Conservation (phyloP, 1,140 invertebrate genomes). For the Conus ventricosus region DNA sequence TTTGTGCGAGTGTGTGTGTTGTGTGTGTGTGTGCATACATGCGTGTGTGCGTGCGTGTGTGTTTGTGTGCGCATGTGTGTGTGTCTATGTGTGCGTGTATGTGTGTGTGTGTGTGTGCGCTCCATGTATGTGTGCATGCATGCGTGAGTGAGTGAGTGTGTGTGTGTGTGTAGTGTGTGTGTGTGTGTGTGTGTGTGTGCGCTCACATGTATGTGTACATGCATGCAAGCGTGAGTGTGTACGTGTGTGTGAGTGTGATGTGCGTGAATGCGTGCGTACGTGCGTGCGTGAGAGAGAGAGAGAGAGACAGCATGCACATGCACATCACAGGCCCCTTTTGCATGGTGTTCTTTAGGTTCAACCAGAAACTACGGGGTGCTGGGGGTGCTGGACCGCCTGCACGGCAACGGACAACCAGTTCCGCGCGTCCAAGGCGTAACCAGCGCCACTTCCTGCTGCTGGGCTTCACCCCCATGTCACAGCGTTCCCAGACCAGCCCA, state of each 20-base stretch:
- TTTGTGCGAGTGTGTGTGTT: too few relatives aligned
- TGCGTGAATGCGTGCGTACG: too few relatives aligned
- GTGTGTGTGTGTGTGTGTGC: too few relatives aligned
- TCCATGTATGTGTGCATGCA: neutral
- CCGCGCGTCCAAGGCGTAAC: constrained; percentile 84
- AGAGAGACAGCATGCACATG: too few relatives aligned
- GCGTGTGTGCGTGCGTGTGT: too few relatives aligned
- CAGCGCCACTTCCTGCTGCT: constrained; percentile 87
- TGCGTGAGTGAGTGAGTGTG: too few relatives aligned
- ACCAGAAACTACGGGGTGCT: constrained; percentile 89
- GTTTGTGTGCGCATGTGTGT: neutral
- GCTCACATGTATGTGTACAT: neutral
- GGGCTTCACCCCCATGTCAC: constrained; percentile 84
- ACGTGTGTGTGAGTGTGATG: too few relatives aligned
- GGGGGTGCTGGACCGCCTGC: constrained; percentile 88
- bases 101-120: too few relatives aligned
- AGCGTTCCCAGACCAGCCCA: constrained; percentile 83
- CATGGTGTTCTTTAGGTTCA: constrained; percentile 61
- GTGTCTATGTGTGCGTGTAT: neutral
- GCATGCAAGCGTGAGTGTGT: too few relatives aligned
- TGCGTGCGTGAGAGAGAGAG: too few relatives aligned
- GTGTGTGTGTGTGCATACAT: too few relatives aligned
- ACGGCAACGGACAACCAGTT: constrained; percentile 89
- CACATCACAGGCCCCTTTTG: neutral
- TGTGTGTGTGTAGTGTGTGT: too few relatives aligned